Base-by-base conservation (phyloP, 1,140 invertebrate species). In the Cyclina sinensis region DNA sequence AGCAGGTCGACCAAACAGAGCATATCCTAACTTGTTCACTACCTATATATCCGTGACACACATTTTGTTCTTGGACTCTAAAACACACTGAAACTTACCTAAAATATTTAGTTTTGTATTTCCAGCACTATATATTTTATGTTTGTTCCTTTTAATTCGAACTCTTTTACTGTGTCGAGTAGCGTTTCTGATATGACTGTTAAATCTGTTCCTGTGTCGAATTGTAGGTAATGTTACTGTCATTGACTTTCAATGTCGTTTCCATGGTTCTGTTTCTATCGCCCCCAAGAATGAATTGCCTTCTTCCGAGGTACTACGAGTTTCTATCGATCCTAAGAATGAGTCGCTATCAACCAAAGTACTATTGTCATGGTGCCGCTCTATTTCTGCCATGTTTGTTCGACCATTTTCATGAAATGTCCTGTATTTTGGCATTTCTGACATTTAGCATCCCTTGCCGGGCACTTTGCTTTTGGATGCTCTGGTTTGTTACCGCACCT, bases 151-250 rank as follows among this genome's bases (percentile, higher is more conserved):
- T 11, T 35, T 54, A 76, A 35, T 14, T n/a, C 32, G 27, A 21
- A 14, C 24, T 12, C 21, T 57, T 74, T 54, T 2, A 54, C 39
- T 24, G 1, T 54, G 14, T 27, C 32, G 24, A 46, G 76, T 9
- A 57, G n/a, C n/a, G 12, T 27, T 0, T 79, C 11, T 18, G 51
- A 54, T 1, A 80, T 62, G 11, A 57, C 27, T 27, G 85, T 62
- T 27, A 87, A 73, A 79, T 87, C 85, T 27, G 85, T 73, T 1
- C 73, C 73, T 48, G 48, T 80, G 32, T 87, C 74, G 9, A 65
- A 62, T 59, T 39, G 37, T 51, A 9, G 43, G 7, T 46, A 16
- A 46, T 16, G 43, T 46, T 46, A 46, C 43, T 46, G 43, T 46
- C 43, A 46, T 46, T 46, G 7, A 46, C 16, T 46, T 46, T 46